Base-by-base conservation (phyloP, 2,888 invertebrate genomes). In the Hartigia nigra region DNA sequence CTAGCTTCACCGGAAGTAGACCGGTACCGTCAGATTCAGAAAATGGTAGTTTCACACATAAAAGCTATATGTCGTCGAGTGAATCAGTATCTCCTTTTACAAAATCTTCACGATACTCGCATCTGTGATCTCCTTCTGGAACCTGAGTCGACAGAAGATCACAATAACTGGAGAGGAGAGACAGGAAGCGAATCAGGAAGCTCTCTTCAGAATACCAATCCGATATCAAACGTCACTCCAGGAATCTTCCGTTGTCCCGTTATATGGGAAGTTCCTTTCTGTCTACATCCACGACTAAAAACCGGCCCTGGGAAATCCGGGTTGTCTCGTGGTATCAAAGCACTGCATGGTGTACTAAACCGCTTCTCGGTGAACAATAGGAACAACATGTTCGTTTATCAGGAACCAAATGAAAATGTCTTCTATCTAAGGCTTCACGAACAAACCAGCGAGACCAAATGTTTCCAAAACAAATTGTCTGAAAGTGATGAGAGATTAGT, bases 311-410 rank as follows among this genome's bases (percentile, higher is more conserved):
- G 94, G 69, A 93, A 94, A 86, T 93, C 93, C 0, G 93, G 94
- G 0, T 90, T 94, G n/a, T 94, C 94, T 0, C 91, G 94, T 72
- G 94, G 94, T n/a, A 93, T 94, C 74, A 93, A 94, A 88, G 95
- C 95, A 4, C 91, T 96, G 75, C 93, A 94, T 83, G 93, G 93
- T 31, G 94, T 95, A 12, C 92, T 96, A 37, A 94, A 94, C 86
- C 93, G 95, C 79, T 95, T 96, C 86, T 94, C 95, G 3, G 96
- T 96, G 0, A 93, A 93, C 83, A 96, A 96, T 87, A 92, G 96
- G 70, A 94, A 92, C 82, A 96, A 96, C 89, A 95, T 96, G 95
- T 96, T 95, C 91, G 96, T 96, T 23, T 95, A 95, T 87, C 93
- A 94, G 87, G 95, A 96, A 85, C 93, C 92, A 70, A 92, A 92